Evolutionary conservation across 2,888 invertebrate species (phyloP).

Genomic region (Drosophila meridiana): DNA sequence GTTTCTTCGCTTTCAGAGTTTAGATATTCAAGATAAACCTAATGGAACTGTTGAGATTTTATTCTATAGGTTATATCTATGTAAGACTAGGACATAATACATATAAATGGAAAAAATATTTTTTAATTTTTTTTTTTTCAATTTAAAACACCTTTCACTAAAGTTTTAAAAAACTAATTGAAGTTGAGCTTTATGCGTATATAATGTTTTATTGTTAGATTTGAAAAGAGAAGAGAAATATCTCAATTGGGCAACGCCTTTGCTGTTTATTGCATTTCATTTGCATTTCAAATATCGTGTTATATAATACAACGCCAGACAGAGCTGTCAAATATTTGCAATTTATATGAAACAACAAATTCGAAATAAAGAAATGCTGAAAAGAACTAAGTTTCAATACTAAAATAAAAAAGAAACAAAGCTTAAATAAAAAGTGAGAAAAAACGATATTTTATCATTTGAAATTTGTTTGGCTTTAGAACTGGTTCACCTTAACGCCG

Average conservation of each 20-base stretch:
- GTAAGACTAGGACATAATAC: too few relatives aligned
- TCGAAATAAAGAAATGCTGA: constrained; percentile 36
- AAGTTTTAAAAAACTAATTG: not conserved
- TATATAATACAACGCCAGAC: constrained; percentile 18
- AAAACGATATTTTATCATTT: constrained; percentile 12
- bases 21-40: not conserved
- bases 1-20: not conserved
- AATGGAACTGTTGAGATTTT: not conserved
- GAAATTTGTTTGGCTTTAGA: constrained; percentile 43
- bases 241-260: not conserved
- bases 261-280: constrained; percentile 12
- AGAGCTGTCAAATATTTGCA: constrained; percentile 16
- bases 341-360: constrained; percentile 29
- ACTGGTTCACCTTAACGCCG: constrained; percentile 55
- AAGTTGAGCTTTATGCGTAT: not conserved
- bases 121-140: too few relatives aligned
- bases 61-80: too few relatives aligned
- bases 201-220: not conserved
- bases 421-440: constrained; percentile 1
- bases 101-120: too few relatives aligned
- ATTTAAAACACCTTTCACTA: too few relatives aligned
- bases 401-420: constrained; percentile 2
- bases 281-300: constrained; percentile 28
- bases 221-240: not conserved
- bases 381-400: constrained; percentile 2